Evolutionary conservation across 2,888 invertebrate genomes (phyloP).

Genomic region (Iphiclides podalirius): DNA sequence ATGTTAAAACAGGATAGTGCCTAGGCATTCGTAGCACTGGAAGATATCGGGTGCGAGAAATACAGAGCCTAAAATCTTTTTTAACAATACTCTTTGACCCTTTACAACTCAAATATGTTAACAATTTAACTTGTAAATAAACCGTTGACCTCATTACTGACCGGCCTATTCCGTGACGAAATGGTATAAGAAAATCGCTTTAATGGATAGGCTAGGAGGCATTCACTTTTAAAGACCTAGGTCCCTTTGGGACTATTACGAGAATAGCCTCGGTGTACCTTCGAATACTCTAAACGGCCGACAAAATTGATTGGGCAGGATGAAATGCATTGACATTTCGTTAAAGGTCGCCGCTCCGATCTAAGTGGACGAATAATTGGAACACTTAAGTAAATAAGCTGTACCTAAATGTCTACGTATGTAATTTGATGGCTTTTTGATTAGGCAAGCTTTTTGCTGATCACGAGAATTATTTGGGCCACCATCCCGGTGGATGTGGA

Average conservation of each 20-base stretch:
- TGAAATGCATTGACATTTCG: slow-evolving; percentile 22
- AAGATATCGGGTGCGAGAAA: too few relatives aligned
- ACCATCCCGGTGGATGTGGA: too few relatives aligned
- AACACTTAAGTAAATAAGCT: slow-evolving; percentile 22
- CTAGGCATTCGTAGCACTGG: too few relatives aligned
- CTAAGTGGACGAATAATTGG: slow-evolving; percentile 19
- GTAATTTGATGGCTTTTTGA: slow-evolving; percentile 16
- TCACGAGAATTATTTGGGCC: too few relatives aligned
- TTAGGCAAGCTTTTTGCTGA: slow-evolving; percentile 1
- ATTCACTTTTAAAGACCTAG: not conserved
- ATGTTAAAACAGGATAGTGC: too few relatives aligned
- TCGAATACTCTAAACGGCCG: slow-evolving; percentile 11
- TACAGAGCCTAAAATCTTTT: too few relatives aligned
- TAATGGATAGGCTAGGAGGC: too few relatives aligned
- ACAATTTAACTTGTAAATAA: too few relatives aligned
- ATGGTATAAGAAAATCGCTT: too few relatives aligned
- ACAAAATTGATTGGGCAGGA: slow-evolving; percentile 14
- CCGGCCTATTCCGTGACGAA: not conserved
- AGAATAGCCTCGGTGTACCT: slow-evolving; percentile 1
- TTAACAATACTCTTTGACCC: too few relatives aligned
- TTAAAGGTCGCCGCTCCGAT: slow-evolving; percentile 17
- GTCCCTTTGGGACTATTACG: slow-evolving; percentile 1
- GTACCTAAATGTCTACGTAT: slow-evolving; percentile 5
- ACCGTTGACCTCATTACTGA: not conserved
- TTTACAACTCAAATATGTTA: too few relatives aligned